Base-by-base conservation (phyloP, 1,140 invertebrate species). In the Heliconius nattereri region DNA sequence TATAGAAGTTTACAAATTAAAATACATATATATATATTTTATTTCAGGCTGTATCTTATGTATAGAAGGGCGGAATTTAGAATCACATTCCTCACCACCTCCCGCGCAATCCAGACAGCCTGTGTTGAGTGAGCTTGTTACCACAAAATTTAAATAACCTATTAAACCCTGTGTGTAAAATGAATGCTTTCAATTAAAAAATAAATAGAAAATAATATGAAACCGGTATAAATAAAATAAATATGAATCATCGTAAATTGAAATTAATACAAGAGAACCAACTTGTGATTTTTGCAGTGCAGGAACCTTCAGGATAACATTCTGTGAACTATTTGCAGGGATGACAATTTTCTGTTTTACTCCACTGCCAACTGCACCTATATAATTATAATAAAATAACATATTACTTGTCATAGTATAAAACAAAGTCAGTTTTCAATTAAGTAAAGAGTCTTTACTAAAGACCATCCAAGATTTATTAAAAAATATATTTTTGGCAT, bases 261-360 rank as follows among this genome's bases (percentile, higher is more conserved):
- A 52, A 76, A 32, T 75, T 72, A 78, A 72, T 73, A 60, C 32
- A 72, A 78, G 75, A 35, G n/a, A 78, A 75, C 77, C 87, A 86
- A 92, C 93, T 87, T 92, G 88, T 57, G 88, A 85, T 83, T 90
- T 90, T 70, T 85, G 81, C 49, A 86, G 85, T 20, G 89, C 83
- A 7, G 89, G 80, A 7, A 87, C 83, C 85, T 89, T 94, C 32
- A 91, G 82, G 87, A 92, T 88, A 66, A 96, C 95, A 90, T 96
- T 94, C 94, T 94, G 96, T 90, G 79, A 95, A 94, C 85, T 96
- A 95, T 87, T 97, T 93, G 93, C 95, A 95, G 89, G 96, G 95
- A 75, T 95, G 83, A 92, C 91, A 54, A 95, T 94, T 85, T 96
- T 96, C 3, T 84, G 73, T 2, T 94, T 85, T 16, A 90, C 88